These are phyloP conservation scores for Pasiphila rectangulata DNA, from an alignment of 2,888 invertebrate genomes.

Conservation along the genomic window DNA sequence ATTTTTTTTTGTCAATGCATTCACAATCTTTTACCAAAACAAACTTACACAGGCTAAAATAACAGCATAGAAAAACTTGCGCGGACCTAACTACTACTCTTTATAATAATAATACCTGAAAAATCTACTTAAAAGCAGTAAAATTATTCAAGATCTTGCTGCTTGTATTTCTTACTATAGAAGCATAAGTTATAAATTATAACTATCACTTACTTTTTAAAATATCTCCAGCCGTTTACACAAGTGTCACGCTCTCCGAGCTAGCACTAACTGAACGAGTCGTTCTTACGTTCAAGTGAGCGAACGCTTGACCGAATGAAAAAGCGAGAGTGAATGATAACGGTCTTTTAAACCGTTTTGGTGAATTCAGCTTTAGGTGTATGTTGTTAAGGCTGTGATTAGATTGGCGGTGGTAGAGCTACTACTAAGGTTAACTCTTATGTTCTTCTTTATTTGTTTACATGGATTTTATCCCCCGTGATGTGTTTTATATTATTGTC, in stretches of 20 bases:
- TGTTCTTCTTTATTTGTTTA: too few relatives aligned
- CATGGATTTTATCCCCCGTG: too few relatives aligned
- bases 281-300: conserved; percentile 17
- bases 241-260: conserved; percentile 12
- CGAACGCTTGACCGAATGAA: conserved; percentile 9
- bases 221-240: conserved; percentile 17
- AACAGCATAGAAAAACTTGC: neutral
- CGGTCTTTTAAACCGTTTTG: neutral
- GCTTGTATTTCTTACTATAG: too few relatives aligned
- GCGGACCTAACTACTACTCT: neutral
- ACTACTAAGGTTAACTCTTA: too few relatives aligned
- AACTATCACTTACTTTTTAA: conserved; percentile 16
- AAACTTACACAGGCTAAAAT: conserved; percentile 4
- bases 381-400: neutral
- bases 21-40: conserved; percentile 5
- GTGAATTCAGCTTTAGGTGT: conserved; percentile 1
- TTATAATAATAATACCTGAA: too few relatives aligned
- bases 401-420: neutral
- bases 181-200: too few relatives aligned
- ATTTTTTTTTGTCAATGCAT: too few relatives aligned
- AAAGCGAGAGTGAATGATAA: conserved; percentile 9
- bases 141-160: too few relatives aligned
- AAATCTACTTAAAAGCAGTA: neutral
- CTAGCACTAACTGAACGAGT: conserved; percentile 17
- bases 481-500: too few relatives aligned